Evolutionary conservation across 2,113 vertebrate species (phyloP).

Genomic region (Xiphophorus couchianus): DNA sequence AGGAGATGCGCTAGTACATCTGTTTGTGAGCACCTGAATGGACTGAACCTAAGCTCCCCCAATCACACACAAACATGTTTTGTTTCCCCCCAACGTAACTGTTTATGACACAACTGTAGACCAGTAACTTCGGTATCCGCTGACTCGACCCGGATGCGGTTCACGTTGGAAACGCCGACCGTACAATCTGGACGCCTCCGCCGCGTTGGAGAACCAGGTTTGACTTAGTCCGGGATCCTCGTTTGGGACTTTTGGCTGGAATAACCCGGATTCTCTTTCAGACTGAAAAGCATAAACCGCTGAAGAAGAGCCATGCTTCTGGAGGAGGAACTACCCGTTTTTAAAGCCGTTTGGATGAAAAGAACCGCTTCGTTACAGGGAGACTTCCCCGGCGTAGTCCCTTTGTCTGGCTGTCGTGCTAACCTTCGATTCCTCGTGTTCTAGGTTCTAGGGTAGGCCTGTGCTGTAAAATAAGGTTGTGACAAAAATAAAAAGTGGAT

Average conservation of each 20-base stretch:
- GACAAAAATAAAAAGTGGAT: slow-evolving; percentile 60
- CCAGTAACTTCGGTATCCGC: slow-evolving; percentile 32
- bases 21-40: slow-evolving; percentile 69
- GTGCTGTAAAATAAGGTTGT: slow-evolving; percentile 81
- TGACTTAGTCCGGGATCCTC: slow-evolving; percentile 39
- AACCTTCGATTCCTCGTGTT: slow-evolving; percentile 77
- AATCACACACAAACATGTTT: slow-evolving; percentile 25
- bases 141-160: slow-evolving; percentile 32
- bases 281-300: slow-evolving; percentile 35
- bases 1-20: slow-evolving; percentile 21
- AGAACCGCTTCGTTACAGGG: slow-evolving; percentile 73
- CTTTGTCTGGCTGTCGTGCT: slow-evolving; percentile 83
- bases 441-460: slow-evolving; percentile 82
- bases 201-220: slow-evolving; percentile 18
- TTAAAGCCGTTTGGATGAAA: slow-evolving; percentile 66
- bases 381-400: slow-evolving; percentile 71
- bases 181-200: slow-evolving; percentile 33
- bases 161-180: slow-evolving; percentile 14
- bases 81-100: slow-evolving; percentile 9
- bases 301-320: slow-evolving; percentile 57
- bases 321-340: slow-evolving; percentile 67
- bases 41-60: slow-evolving; percentile 30
- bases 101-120: slow-evolving; percentile 74
- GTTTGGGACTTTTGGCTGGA: slow-evolving; percentile 54
- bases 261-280: slow-evolving; percentile 53